Percentiles rank a stretch among this genome's conserved stretches.
phyloP scores from a whole-genome alignment of 2,113 vertebrate species.

The Hippolais icterina region DNA sequence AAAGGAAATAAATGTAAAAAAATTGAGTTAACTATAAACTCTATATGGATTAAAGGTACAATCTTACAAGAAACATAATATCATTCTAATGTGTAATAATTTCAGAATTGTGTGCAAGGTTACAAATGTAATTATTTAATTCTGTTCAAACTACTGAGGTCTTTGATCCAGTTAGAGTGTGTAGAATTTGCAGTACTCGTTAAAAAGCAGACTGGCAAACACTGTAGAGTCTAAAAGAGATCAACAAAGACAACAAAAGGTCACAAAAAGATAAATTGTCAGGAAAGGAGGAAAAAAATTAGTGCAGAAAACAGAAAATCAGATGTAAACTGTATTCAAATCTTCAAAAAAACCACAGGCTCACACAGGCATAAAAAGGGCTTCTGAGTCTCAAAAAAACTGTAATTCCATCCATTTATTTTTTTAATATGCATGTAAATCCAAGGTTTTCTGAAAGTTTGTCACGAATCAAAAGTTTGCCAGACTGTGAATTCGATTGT shows the following conservation, averaged over 20 bases:
- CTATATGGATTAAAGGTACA: neutral
- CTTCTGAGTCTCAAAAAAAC: neutral
- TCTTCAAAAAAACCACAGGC: neutral
- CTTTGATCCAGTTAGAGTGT: neutral
- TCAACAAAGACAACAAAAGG: neutral
- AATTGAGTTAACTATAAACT: neutral
- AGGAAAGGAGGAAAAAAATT: neutral
- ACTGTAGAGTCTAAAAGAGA: neutral
- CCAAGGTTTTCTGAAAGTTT: neutral
- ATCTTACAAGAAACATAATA: neutral
- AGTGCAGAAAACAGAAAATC: neutral
- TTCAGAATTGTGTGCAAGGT: neutral
- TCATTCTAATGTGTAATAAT: neutral
- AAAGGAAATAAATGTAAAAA: neutral
- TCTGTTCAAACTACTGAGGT: neutral
- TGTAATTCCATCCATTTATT: neutral
- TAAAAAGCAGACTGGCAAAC: neutral
- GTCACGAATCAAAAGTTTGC: neutral
- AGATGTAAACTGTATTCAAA: neutral
- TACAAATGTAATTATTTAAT: neutral
- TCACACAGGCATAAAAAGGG: neutral
- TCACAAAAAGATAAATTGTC: neutral
- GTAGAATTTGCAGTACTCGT: neutral
- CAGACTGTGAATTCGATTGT: neutral
- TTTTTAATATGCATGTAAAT: conserved; percentile 39